Base-by-base conservation (phyloP, 2,113 vertebrate species). In the Leiothrix lutea region DNA sequence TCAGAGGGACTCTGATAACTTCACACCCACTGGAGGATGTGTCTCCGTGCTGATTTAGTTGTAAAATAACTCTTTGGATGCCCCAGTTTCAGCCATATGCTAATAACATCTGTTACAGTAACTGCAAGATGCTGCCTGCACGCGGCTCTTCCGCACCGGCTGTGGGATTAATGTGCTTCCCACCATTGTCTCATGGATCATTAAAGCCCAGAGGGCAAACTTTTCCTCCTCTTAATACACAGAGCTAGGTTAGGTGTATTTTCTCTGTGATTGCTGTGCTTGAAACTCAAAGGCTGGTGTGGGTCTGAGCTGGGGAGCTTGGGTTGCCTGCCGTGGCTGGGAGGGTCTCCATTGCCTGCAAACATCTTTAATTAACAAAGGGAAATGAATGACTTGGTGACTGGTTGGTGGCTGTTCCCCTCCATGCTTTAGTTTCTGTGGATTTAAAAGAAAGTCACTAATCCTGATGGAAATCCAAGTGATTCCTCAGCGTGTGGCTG, bases 11-110 rank as follows among this genome's bases (percentile, higher is more conserved):
- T 75, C 53, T 45, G 88, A 88, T 83, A 58, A 78, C 93, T 96
- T 94, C 73, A 79, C 81, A 84, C 88, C 82, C 85, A 86, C 94
- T 45, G 72, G 86, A 85, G 67, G 57, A 53, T 70, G 78, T 36
- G 12, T 91, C 72, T 80, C 84, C 5, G 3, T 13, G 65, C 94
- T 92, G 96, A 95, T 96, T 96, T 92, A 96, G 90, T 91, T 97
- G 93, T 97, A 79, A 91, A 96, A 91, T 80, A 84, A 81, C 96
- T 94, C 65, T 3, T 66, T 33, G 86, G 80, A 53, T 97, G 96
- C 93, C 97, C 96, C 91, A 91, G 91, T 95, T 97, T 79, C 94
- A 80, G 65, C 95, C 97, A 97, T 97, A 97, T 97, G 97, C 94
- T 96, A 88, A 94, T 96, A 92, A 96, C 96, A 97, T 90, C 97